These are phyloP conservation scores for Phoebastria nigripes DNA, from an alignment of 2,797 vertebrate species.

Conservation along the genomic window DNA sequence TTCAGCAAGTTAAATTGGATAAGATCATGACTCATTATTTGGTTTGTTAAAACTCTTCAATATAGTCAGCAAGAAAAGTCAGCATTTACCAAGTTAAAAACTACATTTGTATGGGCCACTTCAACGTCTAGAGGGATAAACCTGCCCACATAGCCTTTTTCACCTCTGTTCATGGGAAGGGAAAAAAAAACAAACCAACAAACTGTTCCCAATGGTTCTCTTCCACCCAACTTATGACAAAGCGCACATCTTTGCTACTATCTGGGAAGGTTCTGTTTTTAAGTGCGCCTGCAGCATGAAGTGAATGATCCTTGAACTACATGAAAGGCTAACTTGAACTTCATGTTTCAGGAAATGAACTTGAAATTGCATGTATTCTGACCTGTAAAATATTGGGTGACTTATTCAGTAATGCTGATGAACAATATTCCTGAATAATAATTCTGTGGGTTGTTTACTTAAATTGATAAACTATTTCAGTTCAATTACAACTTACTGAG, in stretches of 20 bases:
- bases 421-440: not conserved
- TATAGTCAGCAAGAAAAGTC: not conserved
- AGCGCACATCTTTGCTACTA: not conserved
- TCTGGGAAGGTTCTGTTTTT: not conserved
- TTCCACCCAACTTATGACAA: not conserved
- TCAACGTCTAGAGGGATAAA: not conserved
- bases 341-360: not conserved
- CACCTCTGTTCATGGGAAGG: not conserved
- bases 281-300: not conserved
- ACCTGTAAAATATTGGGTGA: not conserved
- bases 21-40: not conserved
- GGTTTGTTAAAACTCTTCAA: not conserved
- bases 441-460: not conserved
- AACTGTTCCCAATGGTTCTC: not conserved
- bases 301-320: not conserved
- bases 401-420: not conserved
- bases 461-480: not conserved
- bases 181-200: fast-evolving
- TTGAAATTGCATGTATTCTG: not conserved
- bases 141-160: not conserved
- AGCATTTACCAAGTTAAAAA: not conserved
- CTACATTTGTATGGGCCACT: fast-evolving
- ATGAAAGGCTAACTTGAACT: not conserved
- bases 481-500: not conserved
- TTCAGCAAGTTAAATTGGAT: not conserved